Base-by-base conservation (phyloP, 2,888 invertebrate species). In the Frankliniella fusca region DNA sequence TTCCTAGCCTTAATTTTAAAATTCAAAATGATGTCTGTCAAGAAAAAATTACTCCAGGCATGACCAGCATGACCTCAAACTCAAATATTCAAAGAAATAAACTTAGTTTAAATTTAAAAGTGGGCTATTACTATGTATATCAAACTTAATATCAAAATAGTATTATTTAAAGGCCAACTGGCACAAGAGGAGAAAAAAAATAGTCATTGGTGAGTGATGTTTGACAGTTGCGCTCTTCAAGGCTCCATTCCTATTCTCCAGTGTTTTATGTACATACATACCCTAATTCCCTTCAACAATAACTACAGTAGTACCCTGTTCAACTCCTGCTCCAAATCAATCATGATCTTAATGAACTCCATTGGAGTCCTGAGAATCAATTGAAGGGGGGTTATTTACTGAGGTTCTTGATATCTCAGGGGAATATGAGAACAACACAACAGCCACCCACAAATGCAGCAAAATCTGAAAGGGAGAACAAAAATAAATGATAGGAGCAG, bases 371-470 rank as follows among this genome's bases (percentile, higher is more conserved):
- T 76, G 27, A 23, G 70, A 27, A 27, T 8, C 27, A 9, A 76
- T 2, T 5, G 70, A 9, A 23, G 70, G 70, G 12, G 70, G 70
- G 12, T n/a, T 61, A 0, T n/a, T 61, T 8, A 61, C 18, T 18
- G 70, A n/a, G 12, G 23, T 23, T 23, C 27, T 76, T 76, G 70
- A 38, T 38, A 38, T 83, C 38, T 91, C 90, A 76, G 93, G 93
- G 80, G 93, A 92, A 86, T 93, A 94, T 8, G 94, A 93, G 83
- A 95, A 90, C 82, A 96, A 88, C 27, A 96, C 94, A 81, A 95
- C 91, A 87, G 95, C 90, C 81, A 95, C 94, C 95, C 95, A 95
- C 28, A 95, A 88, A 87, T 96, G 96, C 20, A 96, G 89, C 81
- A 95, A 88, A n/a, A 92, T 88, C 93, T 93, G 89, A 54, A 88